Evolutionary conservation across 2,113 vertebrate species (phyloP), one percentile per base, ranked within the genome.

Genomic region (Cyprinodon brontotheroides): DNA sequence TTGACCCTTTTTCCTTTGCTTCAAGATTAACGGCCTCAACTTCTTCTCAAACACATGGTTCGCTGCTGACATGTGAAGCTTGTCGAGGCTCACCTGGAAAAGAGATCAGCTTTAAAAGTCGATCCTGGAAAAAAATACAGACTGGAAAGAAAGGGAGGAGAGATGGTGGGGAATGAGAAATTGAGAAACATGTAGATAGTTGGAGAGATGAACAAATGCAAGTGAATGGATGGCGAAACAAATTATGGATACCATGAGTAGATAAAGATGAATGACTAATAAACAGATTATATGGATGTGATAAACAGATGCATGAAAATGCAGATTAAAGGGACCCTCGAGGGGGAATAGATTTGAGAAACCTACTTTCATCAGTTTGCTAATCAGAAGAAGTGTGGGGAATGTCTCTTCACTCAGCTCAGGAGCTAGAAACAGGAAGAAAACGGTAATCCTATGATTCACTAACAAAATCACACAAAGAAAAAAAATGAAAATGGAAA

Each of bases 311-410:
- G 48, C 13, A 5, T 53, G 48, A 2, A 53, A 15, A 53, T 17
- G 7, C 48, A 53, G 15, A 53, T 53, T 14, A 50, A 5, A 50
- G 48, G 17, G 4, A 4, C 48, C 48, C 48, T 17, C 15, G 7
- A 17, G 48, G 48, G 17, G 7, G 15, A 17, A 53, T 53, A 17
- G 17, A 53, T 12, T 73, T 62, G 50, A 40, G 15, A 60, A 50
- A 57, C 72, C 92, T 93, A 99, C 98, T 96, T 98, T 98, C 97
- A 99, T 96, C 36, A 99, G 87, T 84, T 98, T 99, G 82, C 95
- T 96, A 61, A 99, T 97, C 61, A 99, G 68, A 22, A 99, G 95
- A 62, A 99, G 90, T 0, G 96, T 98, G 0, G 96, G 95, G 82
- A 98, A 96, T 2, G 97, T 95, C 78, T 98, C 96, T 70, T 97